These are phyloP conservation scores for Masnerella sp. DNA, from an alignment of 2,888 invertebrate genomes.

Conservation along the genomic window DNA sequence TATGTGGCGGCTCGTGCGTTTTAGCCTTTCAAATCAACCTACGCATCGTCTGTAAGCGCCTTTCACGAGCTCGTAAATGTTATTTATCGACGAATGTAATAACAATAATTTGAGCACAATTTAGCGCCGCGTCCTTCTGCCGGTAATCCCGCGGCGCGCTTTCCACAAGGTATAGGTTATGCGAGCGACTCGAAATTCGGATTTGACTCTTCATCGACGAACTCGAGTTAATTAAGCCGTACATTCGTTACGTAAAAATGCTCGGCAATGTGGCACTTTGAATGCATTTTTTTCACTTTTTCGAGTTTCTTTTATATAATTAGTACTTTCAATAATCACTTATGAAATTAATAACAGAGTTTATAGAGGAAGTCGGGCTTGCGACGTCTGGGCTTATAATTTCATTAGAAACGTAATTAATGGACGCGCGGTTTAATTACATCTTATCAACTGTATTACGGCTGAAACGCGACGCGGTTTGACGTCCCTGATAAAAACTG, in stretches of 20 bases:
- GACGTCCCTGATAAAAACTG: too few relatives aligned
- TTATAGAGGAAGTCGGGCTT: conserved; percentile 8
- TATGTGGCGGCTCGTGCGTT: conserved; percentile 41
- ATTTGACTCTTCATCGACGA: too few relatives aligned
- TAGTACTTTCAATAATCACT: conserved; percentile 21
- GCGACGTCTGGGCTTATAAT: conserved; percentile 26
- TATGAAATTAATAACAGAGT: conserved; percentile 32
- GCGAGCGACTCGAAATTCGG: not conserved
- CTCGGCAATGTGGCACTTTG: too few relatives aligned
- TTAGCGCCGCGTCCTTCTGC: conserved; percentile 31
- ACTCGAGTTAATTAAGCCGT: too few relatives aligned
- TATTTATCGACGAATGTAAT: conserved; percentile 53
- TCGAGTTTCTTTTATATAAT: too few relatives aligned
- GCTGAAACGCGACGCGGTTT: conserved; percentile 14
- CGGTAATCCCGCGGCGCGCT: conserved; percentile 3
- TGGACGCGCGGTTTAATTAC: conserved; percentile 34
- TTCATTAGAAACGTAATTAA: conserved; percentile 40
- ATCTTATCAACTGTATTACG: conserved; percentile 30
- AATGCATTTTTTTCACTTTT: too few relatives aligned
- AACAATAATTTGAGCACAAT: conserved; percentile 49
- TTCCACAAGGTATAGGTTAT: conserved; percentile 24
- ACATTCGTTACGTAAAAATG: too few relatives aligned
- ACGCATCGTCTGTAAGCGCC: conserved; percentile 54
- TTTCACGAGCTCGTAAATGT: conserved; percentile 60
- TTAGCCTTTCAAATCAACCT: conserved; percentile 57